phyloP scores from a whole-genome alignment of 1,140 invertebrate genomes.

The Andrena cerasifolii region DNA sequence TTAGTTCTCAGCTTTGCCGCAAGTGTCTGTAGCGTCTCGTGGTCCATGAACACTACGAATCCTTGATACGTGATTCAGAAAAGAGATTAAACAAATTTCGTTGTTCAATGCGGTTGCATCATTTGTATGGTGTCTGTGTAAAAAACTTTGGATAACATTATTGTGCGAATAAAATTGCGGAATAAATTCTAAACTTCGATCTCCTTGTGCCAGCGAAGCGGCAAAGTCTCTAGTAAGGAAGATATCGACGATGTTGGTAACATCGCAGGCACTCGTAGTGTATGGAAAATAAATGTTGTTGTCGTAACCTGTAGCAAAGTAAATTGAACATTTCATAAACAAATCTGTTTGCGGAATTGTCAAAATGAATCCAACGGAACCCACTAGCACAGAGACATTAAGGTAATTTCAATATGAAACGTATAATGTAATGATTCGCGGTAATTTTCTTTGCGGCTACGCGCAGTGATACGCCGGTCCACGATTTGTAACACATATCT shows the following conservation, averaged over 20 bases:
- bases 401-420: slow-evolving; percentile 59
- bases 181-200: too few species aligned
- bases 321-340: background rate
- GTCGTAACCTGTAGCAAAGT: slow-evolving; percentile 18
- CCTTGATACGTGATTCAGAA: too few species aligned
- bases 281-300: slow-evolving; percentile 34
- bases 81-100: too few species aligned
- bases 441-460: slow-evolving; percentile 9
- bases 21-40: too few species aligned
- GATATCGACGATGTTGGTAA: slow-evolving; percentile 9
- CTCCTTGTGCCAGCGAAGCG: too few species aligned
- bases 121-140: too few species aligned
- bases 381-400: slow-evolving; percentile 67
- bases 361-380: slow-evolving; percentile 71
- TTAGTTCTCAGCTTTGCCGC: too few species aligned
- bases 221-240: background rate
- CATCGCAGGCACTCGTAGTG: background rate
- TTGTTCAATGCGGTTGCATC: too few species aligned
- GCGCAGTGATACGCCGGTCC: background rate
- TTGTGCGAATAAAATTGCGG: too few species aligned
- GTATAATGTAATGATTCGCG: slow-evolving; percentile 17
- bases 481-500: slow-evolving; percentile 30
- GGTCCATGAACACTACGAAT: too few species aligned
- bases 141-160: too few species aligned
- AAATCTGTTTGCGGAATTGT: background rate